A percentile compares a stretch with the other conserved stretches of the same genome.
phyloP scores from a whole-genome alignment of 2,888 invertebrate species.

The Caenorhabditis sp. region DNA sequence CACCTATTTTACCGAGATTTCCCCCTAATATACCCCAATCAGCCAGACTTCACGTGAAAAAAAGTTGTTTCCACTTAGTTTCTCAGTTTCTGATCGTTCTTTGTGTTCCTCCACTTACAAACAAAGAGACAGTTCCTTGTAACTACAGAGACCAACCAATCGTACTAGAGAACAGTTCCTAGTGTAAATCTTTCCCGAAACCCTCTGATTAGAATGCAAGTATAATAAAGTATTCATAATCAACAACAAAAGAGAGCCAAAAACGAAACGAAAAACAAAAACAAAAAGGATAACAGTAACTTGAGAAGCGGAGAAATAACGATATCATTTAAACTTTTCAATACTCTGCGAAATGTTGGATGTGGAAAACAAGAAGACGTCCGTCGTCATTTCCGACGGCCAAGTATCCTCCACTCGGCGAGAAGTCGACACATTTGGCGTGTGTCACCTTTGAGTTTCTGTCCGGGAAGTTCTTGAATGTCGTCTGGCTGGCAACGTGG shows the following conservation, averaged over 20 bases:
- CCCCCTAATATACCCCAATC: slow-evolving; percentile 14
- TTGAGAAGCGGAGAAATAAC: background rate
- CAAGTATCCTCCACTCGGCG: slow-evolving; percentile 69
- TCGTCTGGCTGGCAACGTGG: slow-evolving; percentile 67
- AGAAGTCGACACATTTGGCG: slow-evolving; percentile 65
- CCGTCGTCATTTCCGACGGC: slow-evolving; percentile 69
- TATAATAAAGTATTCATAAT: background rate
- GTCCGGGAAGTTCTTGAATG: slow-evolving; percentile 71
- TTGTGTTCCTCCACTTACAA: slow-evolving; percentile 28
- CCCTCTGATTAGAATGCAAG: background rate
- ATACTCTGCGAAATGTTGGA: slow-evolving; percentile 67
- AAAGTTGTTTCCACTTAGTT: slow-evolving; percentile 12
- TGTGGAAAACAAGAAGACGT: slow-evolving; percentile 61
- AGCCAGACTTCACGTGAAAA: slow-evolving; percentile 46
- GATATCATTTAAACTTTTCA: slow-evolving; percentile 9
- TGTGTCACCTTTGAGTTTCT: slow-evolving; percentile 59
- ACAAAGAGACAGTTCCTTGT: slow-evolving; percentile 17
- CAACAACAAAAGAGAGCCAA: slow-evolving; percentile 17
- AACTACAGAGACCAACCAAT: slow-evolving; percentile 22
- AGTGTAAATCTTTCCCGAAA: background rate
- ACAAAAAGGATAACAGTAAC: slow-evolving; percentile 1
- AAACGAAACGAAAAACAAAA: slow-evolving; percentile 33
- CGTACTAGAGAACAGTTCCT: background rate
- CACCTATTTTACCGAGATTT: background rate
- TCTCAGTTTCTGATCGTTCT: slow-evolving; percentile 32